Evolutionary conservation across 2,797 vertebrate species (phyloP).

Genomic region (Pipistrellus nathusii): DNA sequence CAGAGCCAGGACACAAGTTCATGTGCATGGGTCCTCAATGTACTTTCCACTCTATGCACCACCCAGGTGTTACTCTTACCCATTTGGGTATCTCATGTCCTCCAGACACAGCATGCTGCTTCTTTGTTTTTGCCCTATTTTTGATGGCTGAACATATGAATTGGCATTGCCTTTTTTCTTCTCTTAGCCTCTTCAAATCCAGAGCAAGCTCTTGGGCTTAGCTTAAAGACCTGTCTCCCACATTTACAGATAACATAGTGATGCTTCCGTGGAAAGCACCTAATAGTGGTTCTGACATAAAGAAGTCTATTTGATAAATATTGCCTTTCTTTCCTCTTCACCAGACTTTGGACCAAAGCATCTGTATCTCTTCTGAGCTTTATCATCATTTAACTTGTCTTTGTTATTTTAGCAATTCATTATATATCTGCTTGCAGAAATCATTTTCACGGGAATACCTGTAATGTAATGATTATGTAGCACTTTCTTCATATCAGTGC

Average conservation of each 20-base stretch:
- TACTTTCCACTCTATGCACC: neutral
- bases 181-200: slow-evolving; percentile 8
- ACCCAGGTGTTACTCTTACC: neutral
- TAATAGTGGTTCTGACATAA: neutral
- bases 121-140: neutral
- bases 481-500: neutral
- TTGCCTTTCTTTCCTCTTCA: neutral
- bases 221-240: neutral
- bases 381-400: neutral
- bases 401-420: neutral
- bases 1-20: neutral
- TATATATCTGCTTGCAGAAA: neutral
- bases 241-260: neutral
- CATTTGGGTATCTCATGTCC: neutral
- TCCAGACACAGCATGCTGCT: neutral
- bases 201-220: neutral
- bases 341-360: neutral
- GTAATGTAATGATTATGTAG: neutral
- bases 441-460: neutral
- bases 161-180: neutral
- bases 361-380: neutral
- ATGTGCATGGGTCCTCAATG: neutral
- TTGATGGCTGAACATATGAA: neutral
- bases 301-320: neutral
- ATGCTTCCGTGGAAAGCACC: neutral